phyloP scores from a whole-genome alignment of 2,113 vertebrate species.

The Canis aureus region DNA sequence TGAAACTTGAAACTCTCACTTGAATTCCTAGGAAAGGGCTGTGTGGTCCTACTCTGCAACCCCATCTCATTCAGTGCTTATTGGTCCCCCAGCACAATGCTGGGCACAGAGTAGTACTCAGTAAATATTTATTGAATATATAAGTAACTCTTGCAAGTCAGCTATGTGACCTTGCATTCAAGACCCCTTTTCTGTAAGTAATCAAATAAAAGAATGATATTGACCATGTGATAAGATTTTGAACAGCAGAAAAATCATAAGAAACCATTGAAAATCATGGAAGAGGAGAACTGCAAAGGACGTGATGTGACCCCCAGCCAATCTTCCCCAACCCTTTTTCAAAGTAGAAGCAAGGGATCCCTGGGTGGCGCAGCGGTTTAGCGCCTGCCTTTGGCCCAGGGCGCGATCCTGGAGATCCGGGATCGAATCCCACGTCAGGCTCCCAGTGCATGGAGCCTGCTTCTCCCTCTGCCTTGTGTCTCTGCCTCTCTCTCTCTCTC shows the following conservation, averaged over 20 bases:
- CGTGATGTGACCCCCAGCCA: accelerated
- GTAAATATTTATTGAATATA: neutral
- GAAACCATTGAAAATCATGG: neutral
- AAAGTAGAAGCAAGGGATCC: neutral
- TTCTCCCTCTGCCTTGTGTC: no score
- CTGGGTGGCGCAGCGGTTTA: no score
- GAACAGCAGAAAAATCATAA: neutral
- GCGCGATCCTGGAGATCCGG: no score
- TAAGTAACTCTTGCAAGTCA: neutral
- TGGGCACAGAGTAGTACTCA: neutral
- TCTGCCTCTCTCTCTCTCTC: no score
- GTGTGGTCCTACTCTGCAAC: neutral
- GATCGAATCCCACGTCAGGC: no score
- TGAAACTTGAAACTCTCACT: neutral
- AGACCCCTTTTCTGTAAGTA: neutral
- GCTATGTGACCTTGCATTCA: neutral
- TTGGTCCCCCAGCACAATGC: accelerated
- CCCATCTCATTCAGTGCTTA: neutral
- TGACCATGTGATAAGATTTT: neutral
- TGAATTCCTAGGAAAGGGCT: neutral
- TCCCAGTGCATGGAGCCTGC: no score
- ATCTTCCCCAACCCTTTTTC: neutral
- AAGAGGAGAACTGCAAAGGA: neutral
- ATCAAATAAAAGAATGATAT: neutral
- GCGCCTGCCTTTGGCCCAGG: no score